These are phyloP conservation scores for Chamaedrilus cognettii DNA, from an alignment of 2,888 invertebrate genomes.

Conservation along the genomic window DNA sequence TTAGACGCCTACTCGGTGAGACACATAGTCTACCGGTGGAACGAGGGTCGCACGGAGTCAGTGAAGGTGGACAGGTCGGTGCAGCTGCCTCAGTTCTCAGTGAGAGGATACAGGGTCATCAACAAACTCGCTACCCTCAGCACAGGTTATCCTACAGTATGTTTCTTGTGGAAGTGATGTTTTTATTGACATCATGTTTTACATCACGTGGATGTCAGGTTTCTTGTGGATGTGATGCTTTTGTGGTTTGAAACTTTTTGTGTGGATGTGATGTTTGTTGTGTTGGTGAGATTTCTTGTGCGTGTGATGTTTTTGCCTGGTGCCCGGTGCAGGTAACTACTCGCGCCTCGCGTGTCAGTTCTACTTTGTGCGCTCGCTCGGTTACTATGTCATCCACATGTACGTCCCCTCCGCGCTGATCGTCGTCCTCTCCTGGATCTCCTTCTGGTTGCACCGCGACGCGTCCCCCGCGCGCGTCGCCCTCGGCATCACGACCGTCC, in stretches of 20 bases:
- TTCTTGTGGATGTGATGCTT: no score
- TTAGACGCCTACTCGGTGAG: slow-evolving; percentile 55
- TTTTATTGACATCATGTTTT: no score
- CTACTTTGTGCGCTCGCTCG: slow-evolving; percentile 78
- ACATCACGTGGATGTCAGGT: no score
- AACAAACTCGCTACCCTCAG: slow-evolving; percentile 51
- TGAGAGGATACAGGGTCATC: slow-evolving; percentile 47
- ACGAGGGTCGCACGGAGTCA: slow-evolving; percentile 30
- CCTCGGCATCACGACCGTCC: slow-evolving; percentile 56
- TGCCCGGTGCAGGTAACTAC: slow-evolving; percentile 50
- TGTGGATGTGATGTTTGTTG: no score
- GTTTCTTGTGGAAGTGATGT: no score
- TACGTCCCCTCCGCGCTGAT: slow-evolving; percentile 64
- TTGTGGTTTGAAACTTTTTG: no score
- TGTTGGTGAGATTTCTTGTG: no score
- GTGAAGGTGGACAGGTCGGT: slow-evolving; percentile 49
- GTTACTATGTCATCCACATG: slow-evolving; percentile 68
- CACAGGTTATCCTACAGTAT: no score
- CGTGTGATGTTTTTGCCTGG: no score
- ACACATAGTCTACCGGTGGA: slow-evolving; percentile 58
- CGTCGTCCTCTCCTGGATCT: slow-evolving; percentile 70
- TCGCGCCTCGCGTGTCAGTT: slow-evolving; percentile 65
- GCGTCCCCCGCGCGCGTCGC: slow-evolving; percentile 58
- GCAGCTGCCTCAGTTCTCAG: slow-evolving; percentile 56
- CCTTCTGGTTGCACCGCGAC: slow-evolving; percentile 62